These are phyloP conservation scores for Thamnophis sirtalis DNA, from an alignment of 2,113 vertebrate species.

Conservation along the genomic window DNA sequence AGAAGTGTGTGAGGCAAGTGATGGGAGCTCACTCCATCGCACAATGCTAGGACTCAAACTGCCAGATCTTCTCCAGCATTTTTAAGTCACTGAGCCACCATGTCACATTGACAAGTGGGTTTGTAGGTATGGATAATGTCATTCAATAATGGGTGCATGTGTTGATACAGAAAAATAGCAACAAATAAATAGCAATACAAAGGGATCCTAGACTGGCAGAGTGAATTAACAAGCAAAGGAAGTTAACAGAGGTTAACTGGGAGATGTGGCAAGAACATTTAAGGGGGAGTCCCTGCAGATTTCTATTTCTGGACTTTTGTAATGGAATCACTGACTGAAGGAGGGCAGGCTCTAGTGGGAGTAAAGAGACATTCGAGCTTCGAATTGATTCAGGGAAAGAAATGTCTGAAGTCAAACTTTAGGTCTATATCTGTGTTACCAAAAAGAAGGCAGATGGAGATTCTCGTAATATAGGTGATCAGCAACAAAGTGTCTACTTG, in stretches of 20 bases:
- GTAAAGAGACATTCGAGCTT: too few relatives aligned
- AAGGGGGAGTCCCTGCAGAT: neutral
- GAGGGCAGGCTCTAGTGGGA: too few relatives aligned
- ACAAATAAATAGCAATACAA: neutral
- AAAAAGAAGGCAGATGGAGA: too few relatives aligned
- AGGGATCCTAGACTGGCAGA: neutral
- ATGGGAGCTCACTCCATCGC: neutral
- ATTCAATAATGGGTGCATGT: neutral
- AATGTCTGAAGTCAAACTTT: too few relatives aligned
- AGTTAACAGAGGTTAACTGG: neutral
- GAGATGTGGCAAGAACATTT: neutral
- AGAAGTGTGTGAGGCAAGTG: neutral
- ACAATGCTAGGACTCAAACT: neutral
- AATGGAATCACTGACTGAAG: too few relatives aligned
- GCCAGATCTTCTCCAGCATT: neutral
- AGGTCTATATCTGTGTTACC: too few relatives aligned
- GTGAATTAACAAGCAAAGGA: neutral
- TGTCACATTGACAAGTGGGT: neutral
- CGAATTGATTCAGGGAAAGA: too few relatives aligned
- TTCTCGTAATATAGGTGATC: too few relatives aligned
- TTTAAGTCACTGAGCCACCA: neutral
- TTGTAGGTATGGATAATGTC: neutral
- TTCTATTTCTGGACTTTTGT: neutral
- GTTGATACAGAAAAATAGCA: neutral
- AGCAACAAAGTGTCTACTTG: too few relatives aligned